Conservation (phyloP, 2,888 invertebrate species). For the Lepidocyrtoides sp. region DNA sequence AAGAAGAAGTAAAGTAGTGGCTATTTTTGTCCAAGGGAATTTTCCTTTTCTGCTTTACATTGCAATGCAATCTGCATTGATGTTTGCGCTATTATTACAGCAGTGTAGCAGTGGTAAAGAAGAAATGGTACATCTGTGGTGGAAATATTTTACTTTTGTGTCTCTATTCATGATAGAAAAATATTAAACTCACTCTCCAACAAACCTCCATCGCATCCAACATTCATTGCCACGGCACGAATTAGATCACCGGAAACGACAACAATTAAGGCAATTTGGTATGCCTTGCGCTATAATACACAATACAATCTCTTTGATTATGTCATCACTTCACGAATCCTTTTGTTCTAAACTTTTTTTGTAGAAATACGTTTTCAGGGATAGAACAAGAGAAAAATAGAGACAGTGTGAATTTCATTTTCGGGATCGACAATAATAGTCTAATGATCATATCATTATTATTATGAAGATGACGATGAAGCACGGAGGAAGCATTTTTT, state of each 20-base stretch:
- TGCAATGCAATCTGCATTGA: conserved; percentile 11
- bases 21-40: conserved; percentile 47
- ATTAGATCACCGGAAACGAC: conserved; percentile 77
- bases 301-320: conserved; percentile 57
- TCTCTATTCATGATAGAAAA: conserved; percentile 41
- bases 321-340: conserved; percentile 74
- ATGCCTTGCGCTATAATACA: conserved; percentile 38
- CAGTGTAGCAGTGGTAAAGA: not conserved
- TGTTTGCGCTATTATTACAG: not conserved
- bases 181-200: conserved; percentile 3
- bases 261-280: conserved; percentile 74
- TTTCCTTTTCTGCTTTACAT: not conserved
- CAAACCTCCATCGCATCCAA: not conserved
- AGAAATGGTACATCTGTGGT: not conserved
- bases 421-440: conserved; percentile 9
- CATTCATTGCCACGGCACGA: conserved; percentile 46
- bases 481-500: conserved; percentile 3
- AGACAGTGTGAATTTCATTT: conserved; percentile 24
- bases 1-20: not conserved
- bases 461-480: not conserved
- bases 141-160: conserved; percentile 30
- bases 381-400: not conserved
- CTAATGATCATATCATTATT: not conserved
- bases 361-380: not conserved
- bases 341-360: conserved; percentile 42